Conservation (phyloP, 2,113 vertebrate genomes). For the Tragelaphus strepsiceros region DNA sequence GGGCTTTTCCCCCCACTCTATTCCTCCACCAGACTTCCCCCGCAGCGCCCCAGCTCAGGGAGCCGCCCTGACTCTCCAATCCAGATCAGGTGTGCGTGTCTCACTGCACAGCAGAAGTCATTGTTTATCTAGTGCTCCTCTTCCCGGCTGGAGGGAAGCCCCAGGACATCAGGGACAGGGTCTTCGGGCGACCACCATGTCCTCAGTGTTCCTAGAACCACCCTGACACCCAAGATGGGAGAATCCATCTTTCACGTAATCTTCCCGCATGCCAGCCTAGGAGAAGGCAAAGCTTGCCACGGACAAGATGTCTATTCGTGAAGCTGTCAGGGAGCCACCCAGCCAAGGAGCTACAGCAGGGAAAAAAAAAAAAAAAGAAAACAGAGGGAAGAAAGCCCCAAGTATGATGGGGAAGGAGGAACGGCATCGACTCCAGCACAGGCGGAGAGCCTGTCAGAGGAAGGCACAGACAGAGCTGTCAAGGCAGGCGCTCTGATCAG, state of each 20-base stretch:
- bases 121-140: rapidly evolving
- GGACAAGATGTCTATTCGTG: background rate
- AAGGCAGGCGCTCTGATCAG: rapidly evolving
- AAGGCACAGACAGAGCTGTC: background rate
- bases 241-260: background rate
- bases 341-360: background rate
- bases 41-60: background rate
- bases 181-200: background rate
- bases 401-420: rapidly evolving
- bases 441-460: rapidly evolving
- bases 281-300: background rate
- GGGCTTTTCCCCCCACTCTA: rapidly evolving
- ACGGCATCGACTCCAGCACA: rapidly evolving
- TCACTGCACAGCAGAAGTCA: rapidly evolving
- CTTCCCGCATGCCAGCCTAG: rapidly evolving
- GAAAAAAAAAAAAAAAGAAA: rapidly evolving
- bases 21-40: background rate
- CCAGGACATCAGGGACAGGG: background rate
- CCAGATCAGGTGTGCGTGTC: background rate
- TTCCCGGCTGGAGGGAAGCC: background rate
- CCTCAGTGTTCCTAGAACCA: background rate
- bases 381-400: background rate
- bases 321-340: background rate
- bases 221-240: background rate
- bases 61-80: rapidly evolving